Conservation (phyloP, 2,888 invertebrate genomes). For the Oscheius sp. region DNA sequence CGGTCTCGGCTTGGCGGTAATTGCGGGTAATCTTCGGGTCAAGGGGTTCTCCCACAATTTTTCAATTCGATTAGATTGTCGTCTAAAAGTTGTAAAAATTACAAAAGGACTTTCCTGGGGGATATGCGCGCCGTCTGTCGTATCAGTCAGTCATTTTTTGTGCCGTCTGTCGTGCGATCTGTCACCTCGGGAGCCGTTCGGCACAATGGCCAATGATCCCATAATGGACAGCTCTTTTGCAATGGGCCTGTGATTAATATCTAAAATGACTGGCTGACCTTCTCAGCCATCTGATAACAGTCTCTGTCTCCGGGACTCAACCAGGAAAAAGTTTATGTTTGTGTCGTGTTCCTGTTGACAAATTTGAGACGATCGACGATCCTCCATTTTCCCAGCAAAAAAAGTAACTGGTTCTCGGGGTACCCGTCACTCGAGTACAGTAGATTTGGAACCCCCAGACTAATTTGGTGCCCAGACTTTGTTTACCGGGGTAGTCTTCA, state of each 20-base stretch:
- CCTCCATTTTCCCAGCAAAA: not conserved
- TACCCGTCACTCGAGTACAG: not conserved
- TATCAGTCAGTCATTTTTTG: conserved; percentile 28
- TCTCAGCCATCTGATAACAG: conserved; percentile 9
- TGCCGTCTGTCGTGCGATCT: conserved; percentile 34
- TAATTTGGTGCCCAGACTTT: conserved; percentile 11
- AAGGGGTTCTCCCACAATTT: not conserved
- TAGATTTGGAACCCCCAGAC: not conserved
- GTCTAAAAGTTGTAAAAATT: not conserved
- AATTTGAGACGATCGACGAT: not conserved
- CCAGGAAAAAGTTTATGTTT: not conserved
- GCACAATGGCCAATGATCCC: conserved; percentile 1
- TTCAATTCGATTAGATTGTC: not conserved
- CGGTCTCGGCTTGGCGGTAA: conserved; percentile 1
- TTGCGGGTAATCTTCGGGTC: conserved; percentile 22
- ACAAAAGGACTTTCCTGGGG: not conserved
- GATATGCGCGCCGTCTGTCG: not conserved
- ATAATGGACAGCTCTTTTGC: not conserved
- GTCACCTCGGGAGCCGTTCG: conserved; percentile 20
- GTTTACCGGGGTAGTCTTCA: conserved; percentile 4
- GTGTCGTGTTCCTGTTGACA: not conserved
- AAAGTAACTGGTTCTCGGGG: not conserved
- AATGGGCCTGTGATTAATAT: conserved; percentile 17
- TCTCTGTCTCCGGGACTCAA: not conserved
- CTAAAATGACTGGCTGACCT: conserved; percentile 25